Conservation (phyloP, 2,113 vertebrate species). For the Sebastes schlegelii region DNA sequence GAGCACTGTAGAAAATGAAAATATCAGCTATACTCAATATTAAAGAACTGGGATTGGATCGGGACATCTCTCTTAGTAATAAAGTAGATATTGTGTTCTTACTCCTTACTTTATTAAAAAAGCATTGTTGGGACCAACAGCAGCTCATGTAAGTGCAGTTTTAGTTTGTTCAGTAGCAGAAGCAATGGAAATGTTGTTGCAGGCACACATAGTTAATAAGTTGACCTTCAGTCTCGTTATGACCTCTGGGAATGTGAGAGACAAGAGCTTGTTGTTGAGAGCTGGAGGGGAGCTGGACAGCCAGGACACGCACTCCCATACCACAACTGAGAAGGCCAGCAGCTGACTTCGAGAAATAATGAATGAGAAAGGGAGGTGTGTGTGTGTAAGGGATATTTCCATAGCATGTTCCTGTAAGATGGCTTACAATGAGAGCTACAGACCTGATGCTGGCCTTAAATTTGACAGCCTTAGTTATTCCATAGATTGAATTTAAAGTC, state of each 20-base stretch:
- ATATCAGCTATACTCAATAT: not conserved
- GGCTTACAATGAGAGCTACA: constrained; percentile 9
- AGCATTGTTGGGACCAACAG: not conserved
- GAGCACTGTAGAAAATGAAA: no score
- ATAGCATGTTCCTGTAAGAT: constrained; percentile 47
- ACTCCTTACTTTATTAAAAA: constrained; percentile 19
- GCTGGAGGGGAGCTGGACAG: constrained; percentile 17
- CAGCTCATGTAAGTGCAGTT: not conserved
- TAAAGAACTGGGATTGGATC: not conserved
- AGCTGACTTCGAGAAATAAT: constrained; percentile 65
- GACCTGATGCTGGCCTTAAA: constrained; percentile 5
- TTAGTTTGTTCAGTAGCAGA: constrained; percentile 12
- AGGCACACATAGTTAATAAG: constrained; percentile 54
- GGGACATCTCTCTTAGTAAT: constrained; percentile 11
- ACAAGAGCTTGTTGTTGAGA: constrained; percentile 67
- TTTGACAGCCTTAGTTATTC: not conserved
- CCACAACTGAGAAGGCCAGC: constrained; percentile 61
- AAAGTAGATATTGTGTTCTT: constrained; percentile 35
- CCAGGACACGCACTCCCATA: constrained; percentile 22
- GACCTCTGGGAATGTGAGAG: constrained; percentile 49
- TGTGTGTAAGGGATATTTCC: constrained; percentile 22
- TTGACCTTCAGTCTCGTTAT: constrained; percentile 27
- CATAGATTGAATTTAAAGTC: not conserved
- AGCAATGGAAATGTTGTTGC: constrained; percentile 40
- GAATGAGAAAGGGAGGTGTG: constrained; percentile 32